Base-by-base conservation (phyloP, 1,140 invertebrate species). In the Drosophila trapezifrons region DNA sequence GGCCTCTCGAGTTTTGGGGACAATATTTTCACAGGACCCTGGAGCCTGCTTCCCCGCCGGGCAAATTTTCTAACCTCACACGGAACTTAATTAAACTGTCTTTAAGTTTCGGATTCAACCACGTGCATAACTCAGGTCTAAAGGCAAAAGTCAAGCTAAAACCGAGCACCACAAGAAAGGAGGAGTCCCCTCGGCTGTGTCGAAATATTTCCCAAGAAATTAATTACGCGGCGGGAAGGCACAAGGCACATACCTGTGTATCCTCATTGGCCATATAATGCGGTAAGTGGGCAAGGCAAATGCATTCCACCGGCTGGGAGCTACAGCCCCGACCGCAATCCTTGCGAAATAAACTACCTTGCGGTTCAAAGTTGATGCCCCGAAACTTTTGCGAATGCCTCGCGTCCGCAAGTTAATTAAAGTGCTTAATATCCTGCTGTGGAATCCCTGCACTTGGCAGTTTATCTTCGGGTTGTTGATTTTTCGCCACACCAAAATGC, bases 341-440 rank as follows among this genome's bases (percentile, higher is more conserved):
- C 84, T 54, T 71, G 77, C 70, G 70, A 78, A 78, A 89, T 80
- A 89, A 89, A 89, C 85, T 89, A 84, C 85, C 76, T 84, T 89
- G 84, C 65, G 84, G 85, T 89, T 89, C 84, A 89, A 89, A 89
- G 84, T 89, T 89, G 84, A 89, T 83, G 85, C 62, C 73, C 71
- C 69, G 70, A 90, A 89, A 87, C 70, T 80, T 83, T 78, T 78
- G 54, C 73, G 76, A 89, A 80, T 84, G 66, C 62, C 80, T 45
- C 66, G 76, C 83, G 79, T 89, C 84, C 81, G 80, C 85, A 85
- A 84, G 84, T 89, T 89, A 89, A 89, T 89, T 89, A 89, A 89
- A 89, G 80, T 89, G 70, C 85, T 90, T 89, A 77, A 83, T 85
- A 79, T 65, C 72, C 64, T 47, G 72, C 58, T 49, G 46, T 42